Conservation (phyloP, 2,797 vertebrate genomes). For the Acropternis orthonyx region DNA sequence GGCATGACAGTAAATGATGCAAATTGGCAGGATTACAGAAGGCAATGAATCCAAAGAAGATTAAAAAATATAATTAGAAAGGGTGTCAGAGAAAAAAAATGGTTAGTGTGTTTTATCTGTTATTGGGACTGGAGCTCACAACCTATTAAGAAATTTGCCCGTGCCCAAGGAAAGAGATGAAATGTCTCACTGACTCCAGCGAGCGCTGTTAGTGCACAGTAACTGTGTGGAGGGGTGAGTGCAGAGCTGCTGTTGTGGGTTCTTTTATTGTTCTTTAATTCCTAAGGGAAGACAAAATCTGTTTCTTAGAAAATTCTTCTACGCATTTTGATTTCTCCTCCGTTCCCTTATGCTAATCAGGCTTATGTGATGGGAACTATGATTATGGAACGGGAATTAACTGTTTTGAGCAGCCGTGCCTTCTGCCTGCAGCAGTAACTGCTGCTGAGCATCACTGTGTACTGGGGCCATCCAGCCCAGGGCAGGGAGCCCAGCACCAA, state of each 20-base stretch:
- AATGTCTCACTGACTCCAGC: background rate
- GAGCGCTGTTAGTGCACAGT: background rate
- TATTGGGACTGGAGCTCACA: background rate
- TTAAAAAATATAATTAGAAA: conserved; percentile 69
- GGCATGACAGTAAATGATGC: conserved; percentile 53
- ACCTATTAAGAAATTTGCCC: background rate
- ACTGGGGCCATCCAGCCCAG: rapidly evolving
- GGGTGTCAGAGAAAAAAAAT: conserved; percentile 12
- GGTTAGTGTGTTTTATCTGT: conserved; percentile 41
- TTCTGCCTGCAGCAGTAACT: background rate
- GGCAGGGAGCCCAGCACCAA: background rate
- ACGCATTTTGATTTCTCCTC: background rate
- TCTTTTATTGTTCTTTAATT: background rate
- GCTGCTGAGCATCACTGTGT: rapidly evolving
- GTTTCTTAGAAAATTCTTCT: background rate
- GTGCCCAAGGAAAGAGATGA: background rate
- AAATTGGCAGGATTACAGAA: conserved; percentile 68
- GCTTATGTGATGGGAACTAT: background rate
- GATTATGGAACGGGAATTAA: background rate
- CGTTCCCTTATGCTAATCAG: background rate
- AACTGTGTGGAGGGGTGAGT: background rate
- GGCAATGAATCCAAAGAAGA: conserved; percentile 63
- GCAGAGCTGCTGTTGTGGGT: background rate
- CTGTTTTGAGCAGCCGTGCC: background rate
- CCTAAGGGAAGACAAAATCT: background rate